Conservation (phyloP, 2,888 invertebrate species). For the Crossocerus cetratus region DNA sequence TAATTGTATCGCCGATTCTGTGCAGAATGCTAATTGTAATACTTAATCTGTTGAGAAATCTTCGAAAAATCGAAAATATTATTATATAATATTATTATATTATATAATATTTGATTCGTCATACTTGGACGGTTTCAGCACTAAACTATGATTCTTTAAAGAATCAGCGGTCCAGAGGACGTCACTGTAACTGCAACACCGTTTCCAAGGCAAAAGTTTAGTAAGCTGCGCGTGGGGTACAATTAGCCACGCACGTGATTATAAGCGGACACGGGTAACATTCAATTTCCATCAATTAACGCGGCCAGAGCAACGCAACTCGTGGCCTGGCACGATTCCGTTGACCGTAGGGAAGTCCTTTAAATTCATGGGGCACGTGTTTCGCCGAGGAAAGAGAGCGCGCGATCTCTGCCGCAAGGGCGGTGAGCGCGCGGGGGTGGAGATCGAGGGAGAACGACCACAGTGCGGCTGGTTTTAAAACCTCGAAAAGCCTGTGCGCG, state of each 20-base stretch:
- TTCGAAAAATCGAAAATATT: too few species aligned
- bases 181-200: too few species aligned
- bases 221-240: background rate
- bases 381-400: background rate
- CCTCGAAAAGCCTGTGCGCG: conserved; percentile 29
- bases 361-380: background rate
- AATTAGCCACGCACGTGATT: background rate
- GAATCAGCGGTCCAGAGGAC: too few species aligned
- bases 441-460: background rate
- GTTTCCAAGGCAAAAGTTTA: background rate
- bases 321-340: background rate
- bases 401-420: too few species aligned
- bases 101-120: too few species aligned
- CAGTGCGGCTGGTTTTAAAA: conserved; percentile 6
- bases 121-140: too few species aligned
- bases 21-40: too few species aligned
- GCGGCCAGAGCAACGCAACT: background rate
- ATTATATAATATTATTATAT: too few species aligned
- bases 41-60: too few species aligned
- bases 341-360: background rate
- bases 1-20: too few species aligned
- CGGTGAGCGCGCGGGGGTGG: too few species aligned
- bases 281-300: conserved; percentile 6
- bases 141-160: too few species aligned
- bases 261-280: background rate